phyloP scores from a whole-genome alignment of 2,797 vertebrate species.

The Onychomys torridus region DNA sequence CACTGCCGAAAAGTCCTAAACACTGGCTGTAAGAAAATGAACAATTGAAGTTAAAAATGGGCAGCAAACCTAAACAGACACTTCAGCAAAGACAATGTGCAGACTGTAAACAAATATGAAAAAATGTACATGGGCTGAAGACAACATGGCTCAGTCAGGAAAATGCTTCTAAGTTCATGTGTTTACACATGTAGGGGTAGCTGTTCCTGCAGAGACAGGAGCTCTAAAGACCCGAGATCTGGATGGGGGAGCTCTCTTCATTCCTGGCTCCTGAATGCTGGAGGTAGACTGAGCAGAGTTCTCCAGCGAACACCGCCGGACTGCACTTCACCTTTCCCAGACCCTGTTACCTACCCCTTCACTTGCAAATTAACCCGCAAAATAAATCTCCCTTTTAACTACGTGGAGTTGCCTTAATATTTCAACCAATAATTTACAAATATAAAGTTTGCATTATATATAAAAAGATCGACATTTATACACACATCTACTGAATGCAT shows the following conservation, averaged over 20 bases:
- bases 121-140: neutral
- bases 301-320: too few relatives aligned
- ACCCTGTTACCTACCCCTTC: too few relatives aligned
- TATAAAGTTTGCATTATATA: neutral
- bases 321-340: too few relatives aligned
- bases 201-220: too few relatives aligned
- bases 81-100: neutral
- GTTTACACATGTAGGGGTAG: neutral
- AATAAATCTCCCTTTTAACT: too few relatives aligned
- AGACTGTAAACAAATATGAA: neutral
- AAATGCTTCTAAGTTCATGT: neutral
- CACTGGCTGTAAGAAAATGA: neutral
- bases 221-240: too few relatives aligned
- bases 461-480: neutral
- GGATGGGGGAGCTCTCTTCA: too few relatives aligned
- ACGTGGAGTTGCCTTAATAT: too few relatives aligned
- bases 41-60: neutral
- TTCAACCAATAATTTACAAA: neutral
- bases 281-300: too few relatives aligned
- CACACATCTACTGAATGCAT: neutral
- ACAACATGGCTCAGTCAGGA: neutral
- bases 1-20: neutral
- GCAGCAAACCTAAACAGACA: neutral
- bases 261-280: too few relatives aligned
- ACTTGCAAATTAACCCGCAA: too few relatives aligned